Evolutionary conservation across 1,140 invertebrate genomes (phyloP).

Genomic region (Drosophila sturtevanti): DNA sequence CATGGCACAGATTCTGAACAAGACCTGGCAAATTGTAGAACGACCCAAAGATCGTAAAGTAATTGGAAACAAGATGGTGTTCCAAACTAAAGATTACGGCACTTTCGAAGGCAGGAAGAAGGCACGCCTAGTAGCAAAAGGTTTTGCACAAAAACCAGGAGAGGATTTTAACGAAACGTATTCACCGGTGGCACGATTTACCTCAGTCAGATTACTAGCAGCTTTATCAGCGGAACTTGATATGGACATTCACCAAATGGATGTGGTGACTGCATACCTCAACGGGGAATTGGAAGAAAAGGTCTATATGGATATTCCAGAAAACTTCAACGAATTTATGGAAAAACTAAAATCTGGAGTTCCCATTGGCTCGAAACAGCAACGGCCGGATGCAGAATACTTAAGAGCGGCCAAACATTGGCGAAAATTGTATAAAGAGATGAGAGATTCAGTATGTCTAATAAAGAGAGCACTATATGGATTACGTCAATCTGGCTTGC

Average conservation of each 20-base stretch:
- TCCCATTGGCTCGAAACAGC: not conserved
- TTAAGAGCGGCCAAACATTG: not conserved
- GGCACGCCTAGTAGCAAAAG: slow-evolving; percentile 18
- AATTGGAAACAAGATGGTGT: not conserved
- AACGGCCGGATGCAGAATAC: not conserved
- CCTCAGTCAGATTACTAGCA: slow-evolving; percentile 13
- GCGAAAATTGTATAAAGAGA: not conserved
- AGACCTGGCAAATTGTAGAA: not conserved
- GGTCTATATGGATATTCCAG: slow-evolving; percentile 26
- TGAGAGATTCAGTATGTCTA: slow-evolving; percentile 10
- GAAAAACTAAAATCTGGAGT: not conserved
- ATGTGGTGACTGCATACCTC: slow-evolving; percentile 23
- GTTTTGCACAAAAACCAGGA: slow-evolving; percentile 11
- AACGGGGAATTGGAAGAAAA: slow-evolving; percentile 27
- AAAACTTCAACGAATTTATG: slow-evolving; percentile 14
- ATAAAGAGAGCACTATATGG: too few relatives aligned
- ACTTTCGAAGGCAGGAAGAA: slow-evolving; percentile 17
- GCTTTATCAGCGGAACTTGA: slow-evolving; percentile 19
- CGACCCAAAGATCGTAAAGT: not conserved
- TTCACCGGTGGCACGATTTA: slow-evolving; percentile 12
- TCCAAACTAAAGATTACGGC: not conserved
- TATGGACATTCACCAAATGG: slow-evolving; percentile 28
- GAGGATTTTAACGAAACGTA: slow-evolving; percentile 28
- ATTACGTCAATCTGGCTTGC: too few relatives aligned
- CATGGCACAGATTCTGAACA: not conserved